phyloP scores from a whole-genome alignment of 2,797 vertebrate species.

The Acrossocheilus fasciatus region DNA sequence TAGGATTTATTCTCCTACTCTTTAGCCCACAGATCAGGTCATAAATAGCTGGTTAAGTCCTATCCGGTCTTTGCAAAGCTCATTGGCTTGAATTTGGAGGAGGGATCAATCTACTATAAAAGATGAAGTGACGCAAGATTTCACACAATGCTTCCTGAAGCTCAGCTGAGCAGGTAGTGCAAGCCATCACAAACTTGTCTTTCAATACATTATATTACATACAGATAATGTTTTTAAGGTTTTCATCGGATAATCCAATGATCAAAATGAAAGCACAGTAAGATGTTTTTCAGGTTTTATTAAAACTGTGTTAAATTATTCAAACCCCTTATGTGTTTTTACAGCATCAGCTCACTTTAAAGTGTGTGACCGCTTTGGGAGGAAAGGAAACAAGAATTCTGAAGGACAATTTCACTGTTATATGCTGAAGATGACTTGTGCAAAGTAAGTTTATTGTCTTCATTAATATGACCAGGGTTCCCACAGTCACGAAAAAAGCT shows the following conservation, averaged over 20 bases:
- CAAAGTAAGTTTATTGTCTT: constrained; percentile 38
- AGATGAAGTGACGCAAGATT: not conserved
- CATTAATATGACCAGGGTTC: not conserved
- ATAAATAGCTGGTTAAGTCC: constrained; percentile 16
- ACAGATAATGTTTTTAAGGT: not conserved
- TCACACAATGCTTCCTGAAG: not conserved
- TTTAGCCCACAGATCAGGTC: constrained; percentile 9
- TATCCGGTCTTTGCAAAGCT: constrained; percentile 23
- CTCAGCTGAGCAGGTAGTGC: not conserved
- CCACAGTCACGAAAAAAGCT: not conserved
- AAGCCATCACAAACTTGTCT: not conserved
- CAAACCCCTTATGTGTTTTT: not conserved
- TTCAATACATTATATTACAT: not conserved
- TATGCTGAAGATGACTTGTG: constrained; percentile 37
- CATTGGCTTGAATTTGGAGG: constrained; percentile 37
- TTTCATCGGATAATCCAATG: not conserved
- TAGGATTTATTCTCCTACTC: not conserved
- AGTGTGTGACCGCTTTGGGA: not conserved
- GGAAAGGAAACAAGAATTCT: not conserved
- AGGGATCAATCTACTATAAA: constrained; percentile 33
- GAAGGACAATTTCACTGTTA: not conserved
- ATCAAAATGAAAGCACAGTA: constrained; percentile 18
- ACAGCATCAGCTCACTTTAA: constrained; percentile 19
- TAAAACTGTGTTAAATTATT: not conserved
- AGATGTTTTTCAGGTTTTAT: not conserved